A percentile compares a stretch with the other conserved stretches of the same genome.
phyloP scores from a whole-genome alignment of 2,797 vertebrate species.

The Xenentodon cancila region DNA sequence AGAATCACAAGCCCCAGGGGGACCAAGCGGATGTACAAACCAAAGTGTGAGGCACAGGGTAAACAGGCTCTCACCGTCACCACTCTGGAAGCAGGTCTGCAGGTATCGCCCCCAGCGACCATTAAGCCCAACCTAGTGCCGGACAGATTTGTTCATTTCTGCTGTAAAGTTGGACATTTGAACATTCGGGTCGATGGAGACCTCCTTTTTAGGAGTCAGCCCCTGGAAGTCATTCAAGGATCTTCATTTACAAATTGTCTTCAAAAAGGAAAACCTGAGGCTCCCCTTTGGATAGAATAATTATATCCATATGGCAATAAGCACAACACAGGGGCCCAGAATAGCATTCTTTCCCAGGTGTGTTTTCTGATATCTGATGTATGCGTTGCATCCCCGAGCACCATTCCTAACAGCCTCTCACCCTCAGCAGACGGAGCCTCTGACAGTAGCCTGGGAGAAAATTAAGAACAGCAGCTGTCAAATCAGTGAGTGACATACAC shows the following conservation, averaged over 20 bases:
- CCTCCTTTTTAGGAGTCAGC: too few species aligned
- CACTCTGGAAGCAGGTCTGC: background rate
- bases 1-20: conserved; percentile 24
- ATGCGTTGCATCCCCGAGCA: conserved; percentile 9
- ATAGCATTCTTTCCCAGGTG: conserved; percentile 13
- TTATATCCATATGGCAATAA: too few species aligned
- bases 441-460: conserved; percentile 61
- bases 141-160: too few species aligned
- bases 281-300: too few species aligned
- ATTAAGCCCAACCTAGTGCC: too few species aligned
- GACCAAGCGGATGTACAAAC: conserved; percentile 3
- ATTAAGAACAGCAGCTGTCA: conserved; percentile 75
- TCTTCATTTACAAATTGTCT: too few species aligned
- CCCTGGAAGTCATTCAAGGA: too few species aligned
- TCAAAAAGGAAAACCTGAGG: too few species aligned
- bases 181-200: too few species aligned
- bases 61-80: conserved; percentile 19
- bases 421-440: conserved; percentile 59
- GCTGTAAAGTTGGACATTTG: too few species aligned
- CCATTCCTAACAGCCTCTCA: conserved; percentile 38
- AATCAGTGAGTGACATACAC: conserved; percentile 34
- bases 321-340: background rate
- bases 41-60: conserved; percentile 4
- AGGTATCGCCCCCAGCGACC: too few species aligned
- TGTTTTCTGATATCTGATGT: conserved; percentile 23